Conservation (phyloP, 2,797 vertebrate genomes). For the Uromys caudimaculatus region DNA sequence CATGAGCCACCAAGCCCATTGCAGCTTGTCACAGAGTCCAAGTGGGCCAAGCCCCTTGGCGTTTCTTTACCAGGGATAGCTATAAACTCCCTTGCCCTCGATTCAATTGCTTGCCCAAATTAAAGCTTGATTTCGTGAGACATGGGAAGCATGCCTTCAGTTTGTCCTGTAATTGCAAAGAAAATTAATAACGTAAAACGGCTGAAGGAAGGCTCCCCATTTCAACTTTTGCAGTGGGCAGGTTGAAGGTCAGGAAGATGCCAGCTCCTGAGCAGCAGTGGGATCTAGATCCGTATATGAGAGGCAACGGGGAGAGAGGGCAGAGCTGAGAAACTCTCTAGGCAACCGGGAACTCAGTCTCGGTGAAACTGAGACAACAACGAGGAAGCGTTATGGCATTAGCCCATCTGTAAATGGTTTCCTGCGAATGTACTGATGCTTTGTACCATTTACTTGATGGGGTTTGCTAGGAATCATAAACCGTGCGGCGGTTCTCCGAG, state of each 20-base stretch:
- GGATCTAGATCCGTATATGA: background rate
- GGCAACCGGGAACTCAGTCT: fast-evolving
- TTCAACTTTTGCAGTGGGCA: background rate
- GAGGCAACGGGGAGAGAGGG: fast-evolving
- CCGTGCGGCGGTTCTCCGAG: background rate
- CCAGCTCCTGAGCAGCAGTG: background rate
- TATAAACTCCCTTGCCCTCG: background rate
- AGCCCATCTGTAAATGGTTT: background rate
- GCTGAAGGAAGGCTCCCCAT: background rate
- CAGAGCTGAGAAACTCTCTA: fast-evolving
- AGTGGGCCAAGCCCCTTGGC: background rate
- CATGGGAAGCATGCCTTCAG: fast-evolving
- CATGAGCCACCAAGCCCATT: background rate
- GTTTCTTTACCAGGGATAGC: background rate
- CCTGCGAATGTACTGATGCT: too few species aligned
- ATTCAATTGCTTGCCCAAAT: background rate
- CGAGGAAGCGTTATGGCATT: fast-evolving
- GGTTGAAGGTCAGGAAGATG: background rate
- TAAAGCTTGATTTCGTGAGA: background rate
- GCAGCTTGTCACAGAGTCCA: background rate
- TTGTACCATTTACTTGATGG: background rate
- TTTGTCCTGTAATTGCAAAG: background rate
- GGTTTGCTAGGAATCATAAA: background rate
- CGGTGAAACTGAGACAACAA: fast-evolving
- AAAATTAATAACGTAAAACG: background rate